Conservation (phyloP, 2,113 vertebrate species). For the Lucifuga dentata region DNA sequence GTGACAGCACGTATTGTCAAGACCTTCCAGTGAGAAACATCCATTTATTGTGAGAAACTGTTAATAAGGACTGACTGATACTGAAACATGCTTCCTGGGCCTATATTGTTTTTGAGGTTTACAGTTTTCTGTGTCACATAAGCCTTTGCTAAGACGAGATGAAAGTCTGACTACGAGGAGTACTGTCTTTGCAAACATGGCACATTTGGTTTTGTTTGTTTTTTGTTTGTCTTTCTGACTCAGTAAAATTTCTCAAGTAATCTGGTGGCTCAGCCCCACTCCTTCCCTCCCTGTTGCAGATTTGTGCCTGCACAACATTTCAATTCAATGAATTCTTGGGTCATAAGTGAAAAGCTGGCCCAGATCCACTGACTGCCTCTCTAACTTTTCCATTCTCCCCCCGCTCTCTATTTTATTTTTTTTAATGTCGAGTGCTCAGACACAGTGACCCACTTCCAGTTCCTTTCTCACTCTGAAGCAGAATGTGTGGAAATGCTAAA, state of each 20-base stretch:
- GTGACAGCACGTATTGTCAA: not conserved
- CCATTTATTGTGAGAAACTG: slow-evolving; percentile 9
- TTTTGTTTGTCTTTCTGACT: slow-evolving; percentile 7
- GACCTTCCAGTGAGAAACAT: not conserved
- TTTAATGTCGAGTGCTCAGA: slow-evolving; percentile 65
- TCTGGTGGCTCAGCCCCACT: not conserved
- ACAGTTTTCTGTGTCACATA: slow-evolving; percentile 48
- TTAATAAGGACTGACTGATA: slow-evolving; percentile 10
- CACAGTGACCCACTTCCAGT: slow-evolving; percentile 79
- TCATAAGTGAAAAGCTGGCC: slow-evolving; percentile 23
- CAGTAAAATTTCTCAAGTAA: not conserved
- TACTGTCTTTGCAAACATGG: slow-evolving; percentile 7
- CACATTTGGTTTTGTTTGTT: slow-evolving; percentile 14
- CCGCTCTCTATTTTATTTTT: slow-evolving; percentile 42
- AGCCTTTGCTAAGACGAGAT: slow-evolving; percentile 29
- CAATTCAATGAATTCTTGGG: slow-evolving; percentile 46
- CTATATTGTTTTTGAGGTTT: slow-evolving; percentile 2
- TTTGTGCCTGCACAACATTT: slow-evolving; percentile 43
- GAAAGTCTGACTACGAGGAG: slow-evolving; percentile 7
- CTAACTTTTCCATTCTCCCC: slow-evolving; percentile 26
- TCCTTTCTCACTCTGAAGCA: slow-evolving; percentile 65
- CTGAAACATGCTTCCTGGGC: slow-evolving; percentile 1
- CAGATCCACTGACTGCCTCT: slow-evolving; percentile 27
- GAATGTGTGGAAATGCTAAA: slow-evolving; percentile 52
- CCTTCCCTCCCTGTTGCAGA: slow-evolving; percentile 3